Evolutionary conservation across 2,797 vertebrate species (phyloP).

Genomic region (Takifugu rubripes): DNA sequence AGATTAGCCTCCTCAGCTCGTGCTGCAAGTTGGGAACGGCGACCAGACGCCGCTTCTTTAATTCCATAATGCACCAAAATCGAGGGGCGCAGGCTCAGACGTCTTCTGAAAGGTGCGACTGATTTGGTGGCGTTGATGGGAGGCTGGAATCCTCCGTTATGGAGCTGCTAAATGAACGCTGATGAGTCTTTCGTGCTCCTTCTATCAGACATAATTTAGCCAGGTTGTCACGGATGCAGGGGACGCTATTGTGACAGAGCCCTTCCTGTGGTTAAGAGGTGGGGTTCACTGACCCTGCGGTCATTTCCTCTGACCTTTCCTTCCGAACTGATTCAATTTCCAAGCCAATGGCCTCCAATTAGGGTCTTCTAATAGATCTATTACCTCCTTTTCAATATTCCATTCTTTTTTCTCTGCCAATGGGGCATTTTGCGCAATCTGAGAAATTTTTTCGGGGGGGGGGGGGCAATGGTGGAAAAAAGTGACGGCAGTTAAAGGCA

Average conservation of each 20-base stretch:
- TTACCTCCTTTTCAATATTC: constrained; percentile 21
- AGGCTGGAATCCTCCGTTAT: neutral
- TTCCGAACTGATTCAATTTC: constrained; percentile 80
- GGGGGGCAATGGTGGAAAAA: too few relatives aligned
- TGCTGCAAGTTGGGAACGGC: too few relatives aligned
- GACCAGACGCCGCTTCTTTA: too few relatives aligned
- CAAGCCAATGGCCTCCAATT: constrained; percentile 65
- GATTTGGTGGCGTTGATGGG: neutral
- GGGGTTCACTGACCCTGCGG: constrained; percentile 65
- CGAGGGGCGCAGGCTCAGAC: neutral
- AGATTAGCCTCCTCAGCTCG: neutral
- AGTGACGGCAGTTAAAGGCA: constrained; percentile 30
- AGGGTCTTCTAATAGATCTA: constrained; percentile 56
- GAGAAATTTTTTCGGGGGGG: too few relatives aligned
- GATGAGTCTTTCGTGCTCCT: constrained; percentile 1
- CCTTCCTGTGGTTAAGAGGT: constrained; percentile 56
- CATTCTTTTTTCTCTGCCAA: constrained; percentile 30
- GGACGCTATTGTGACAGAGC: constrained; percentile 45
- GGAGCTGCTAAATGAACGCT: neutral
- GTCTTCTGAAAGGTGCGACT: neutral
- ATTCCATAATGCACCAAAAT: too few relatives aligned
- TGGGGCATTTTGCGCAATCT: constrained; percentile 7
- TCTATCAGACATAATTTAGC: constrained; percentile 8
- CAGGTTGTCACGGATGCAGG: constrained; percentile 28
- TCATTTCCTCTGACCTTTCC: constrained; percentile 75